phyloP scores from a whole-genome alignment of 1,140 invertebrate genomes.

The Macrocentrus cingulum region DNA sequence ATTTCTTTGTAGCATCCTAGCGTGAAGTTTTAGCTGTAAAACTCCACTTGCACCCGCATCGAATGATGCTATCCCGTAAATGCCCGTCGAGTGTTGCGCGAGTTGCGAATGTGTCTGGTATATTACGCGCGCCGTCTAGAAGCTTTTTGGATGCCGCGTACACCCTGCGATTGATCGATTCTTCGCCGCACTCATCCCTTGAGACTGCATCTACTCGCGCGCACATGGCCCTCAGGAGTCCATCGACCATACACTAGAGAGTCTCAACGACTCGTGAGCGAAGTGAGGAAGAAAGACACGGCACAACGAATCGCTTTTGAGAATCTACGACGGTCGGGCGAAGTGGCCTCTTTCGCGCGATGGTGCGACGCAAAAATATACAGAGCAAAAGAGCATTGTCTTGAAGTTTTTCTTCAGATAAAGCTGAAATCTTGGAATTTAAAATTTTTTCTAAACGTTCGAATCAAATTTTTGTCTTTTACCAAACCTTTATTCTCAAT shows the following conservation, averaged over 20 bases:
- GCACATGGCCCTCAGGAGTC: constrained; percentile 1
- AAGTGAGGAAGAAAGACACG: constrained; percentile 8
- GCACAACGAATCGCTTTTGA: constrained; percentile 21
- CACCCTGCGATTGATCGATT: constrained; percentile 9
- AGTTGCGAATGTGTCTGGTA: neutral
- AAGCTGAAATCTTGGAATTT: neutral
- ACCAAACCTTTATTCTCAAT: too few relatives aligned
- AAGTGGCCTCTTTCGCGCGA: constrained; percentile 9
- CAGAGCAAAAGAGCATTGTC: constrained; percentile 18
- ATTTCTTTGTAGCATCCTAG: constrained; percentile 7
- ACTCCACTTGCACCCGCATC: constrained; percentile 37
- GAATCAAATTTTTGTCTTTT: too few relatives aligned
- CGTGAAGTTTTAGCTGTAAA: constrained; percentile 43
- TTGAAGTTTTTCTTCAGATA: neutral
- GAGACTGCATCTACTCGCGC: constrained; percentile 7
- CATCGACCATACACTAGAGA: constrained; percentile 13
- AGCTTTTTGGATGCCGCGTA: neutral
- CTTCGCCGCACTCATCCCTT: neutral
- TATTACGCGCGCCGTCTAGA: neutral
- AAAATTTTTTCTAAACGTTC: neutral
- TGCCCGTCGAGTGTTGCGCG: constrained; percentile 1
- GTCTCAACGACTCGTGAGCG: constrained; percentile 8
- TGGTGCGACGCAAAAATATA: neutral
- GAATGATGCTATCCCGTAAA: constrained; percentile 35
- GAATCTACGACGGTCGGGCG: constrained; percentile 13